Percentiles rank a stretch among this genome's conserved stretches.
Conservation (phyloP, 2,113 vertebrate genomes). For the Tachysurus vachellii region DNA sequence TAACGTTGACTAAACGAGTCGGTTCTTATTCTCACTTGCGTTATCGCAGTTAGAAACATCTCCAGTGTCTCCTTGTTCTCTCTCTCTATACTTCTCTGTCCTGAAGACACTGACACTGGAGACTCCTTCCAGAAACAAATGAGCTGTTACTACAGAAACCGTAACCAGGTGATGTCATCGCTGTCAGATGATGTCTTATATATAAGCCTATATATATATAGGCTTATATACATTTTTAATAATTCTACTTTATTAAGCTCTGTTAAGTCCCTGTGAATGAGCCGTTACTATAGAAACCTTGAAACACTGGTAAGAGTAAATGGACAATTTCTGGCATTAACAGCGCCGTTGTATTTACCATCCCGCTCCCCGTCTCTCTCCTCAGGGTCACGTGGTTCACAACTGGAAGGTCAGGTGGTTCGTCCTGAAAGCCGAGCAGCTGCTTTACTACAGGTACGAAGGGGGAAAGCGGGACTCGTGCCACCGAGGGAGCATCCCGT, state of each 20-base stretch:
- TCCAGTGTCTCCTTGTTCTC: neutral
- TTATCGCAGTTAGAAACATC: neutral
- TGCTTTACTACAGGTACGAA: constrained; percentile 90
- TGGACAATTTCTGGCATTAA: too few species aligned
- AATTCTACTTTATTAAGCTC: too few species aligned
- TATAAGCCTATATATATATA: too few species aligned
- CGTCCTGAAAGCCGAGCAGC: constrained; percentile 82
- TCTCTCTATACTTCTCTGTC: neutral
- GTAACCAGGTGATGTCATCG: too few species aligned
- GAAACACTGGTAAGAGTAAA: too few species aligned
- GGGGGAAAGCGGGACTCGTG: constrained; percentile 79
- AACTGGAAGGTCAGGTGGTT: constrained; percentile 98
- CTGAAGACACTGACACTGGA: neutral
- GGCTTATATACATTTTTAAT: too few species aligned
- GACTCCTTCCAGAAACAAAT: neutral
- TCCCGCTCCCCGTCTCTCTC: neutral
- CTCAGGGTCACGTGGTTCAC: constrained; percentile 89
- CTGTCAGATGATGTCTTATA: too few species aligned
- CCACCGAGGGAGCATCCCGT: constrained; percentile 82
- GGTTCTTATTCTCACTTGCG: neutral
- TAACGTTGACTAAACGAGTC: neutral
- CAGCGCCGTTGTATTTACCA: too few species aligned
- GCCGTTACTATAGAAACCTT: too few species aligned
- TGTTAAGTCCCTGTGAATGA: too few species aligned
- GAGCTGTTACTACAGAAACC: neutral